Percentiles rank a stretch among this genome's conserved stretches.
Conservation (phyloP, 37 sponge, comb jelly and placozoan genomes). For the Chondrosia reniformis region DNA sequence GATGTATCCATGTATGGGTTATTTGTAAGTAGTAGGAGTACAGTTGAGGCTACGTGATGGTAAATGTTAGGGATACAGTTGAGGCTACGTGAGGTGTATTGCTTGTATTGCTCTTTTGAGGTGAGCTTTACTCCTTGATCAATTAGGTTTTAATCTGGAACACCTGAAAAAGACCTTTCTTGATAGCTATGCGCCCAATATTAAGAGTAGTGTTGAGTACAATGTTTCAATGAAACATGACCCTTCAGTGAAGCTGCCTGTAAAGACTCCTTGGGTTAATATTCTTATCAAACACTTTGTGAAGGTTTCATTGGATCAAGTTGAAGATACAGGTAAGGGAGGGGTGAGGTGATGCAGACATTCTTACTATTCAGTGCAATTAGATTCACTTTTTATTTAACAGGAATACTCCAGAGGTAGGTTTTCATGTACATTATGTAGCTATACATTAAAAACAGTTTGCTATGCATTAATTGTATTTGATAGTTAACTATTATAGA, state of each 20-base stretch:
- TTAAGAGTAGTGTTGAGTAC: background rate
- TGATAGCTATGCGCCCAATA: slow-evolving; percentile 31
- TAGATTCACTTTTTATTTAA: no score
- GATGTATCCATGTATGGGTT: no score
- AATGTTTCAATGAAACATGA: background rate
- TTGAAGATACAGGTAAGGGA: background rate
- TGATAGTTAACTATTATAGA: no score
- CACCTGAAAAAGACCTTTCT: slow-evolving; percentile 1
- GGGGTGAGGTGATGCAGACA: no score
- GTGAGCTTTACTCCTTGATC: background rate
- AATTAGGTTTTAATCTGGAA: slow-evolving; percentile 37
- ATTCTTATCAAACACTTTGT: background rate
- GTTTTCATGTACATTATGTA: no score
- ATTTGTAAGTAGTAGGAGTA: background rate
- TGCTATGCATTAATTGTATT: no score
- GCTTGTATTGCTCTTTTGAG: background rate
- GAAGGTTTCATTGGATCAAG: background rate
- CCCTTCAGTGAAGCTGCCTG: background rate
- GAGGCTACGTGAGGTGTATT: background rate
- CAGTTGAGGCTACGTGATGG: background rate
- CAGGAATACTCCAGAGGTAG: no score
- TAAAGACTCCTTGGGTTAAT: background rate
- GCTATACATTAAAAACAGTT: no score
- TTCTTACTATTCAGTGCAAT: no score
- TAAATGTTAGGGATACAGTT: no score